Evolutionary conservation across 2,113 vertebrate genomes (phyloP), one percentile per base, ranked within the genome.

Genomic region (Rallus limicola): DNA sequence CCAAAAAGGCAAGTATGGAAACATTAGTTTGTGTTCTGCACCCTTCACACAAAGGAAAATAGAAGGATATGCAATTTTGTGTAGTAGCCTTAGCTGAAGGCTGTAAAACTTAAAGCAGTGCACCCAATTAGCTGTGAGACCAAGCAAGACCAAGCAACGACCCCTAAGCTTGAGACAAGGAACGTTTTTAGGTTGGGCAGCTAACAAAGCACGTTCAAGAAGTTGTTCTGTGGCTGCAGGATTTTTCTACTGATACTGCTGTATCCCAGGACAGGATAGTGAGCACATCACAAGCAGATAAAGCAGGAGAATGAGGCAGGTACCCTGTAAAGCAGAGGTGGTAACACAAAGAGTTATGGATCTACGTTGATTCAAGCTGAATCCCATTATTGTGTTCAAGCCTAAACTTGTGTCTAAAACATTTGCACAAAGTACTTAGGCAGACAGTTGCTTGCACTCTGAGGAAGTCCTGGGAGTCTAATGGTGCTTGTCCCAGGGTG

Each of bases 401-500:
- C 29, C 33, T 52, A 52, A 52, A 52, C 50, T 71, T 48, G 20
- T n/a, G 10, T 42, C 42, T 60, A 64, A 84, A 90, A 59, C 0
- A 1, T 44, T 69, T 76, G 50, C 34, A 60, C 56, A 78, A 79
- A 82, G 25, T 25, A 33, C 24, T 48, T 55, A 38, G 38, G 53
- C 33, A 82, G 55, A 33, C 21, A 65, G 18, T 40, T 62, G 19
- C n/a, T 70, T 55, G 40, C 28, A 75, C 53, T 58, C 58, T 34
- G 56, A 77, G 38, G 38, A 77, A 77, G 71, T 14, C 60, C 40
- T 36, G 67, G 40, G 18, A 80, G 13, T 24, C 13, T 71, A 86
- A 1, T 0, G 0, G 46, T 9, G 14, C 23, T 71, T 75, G 26
- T 55, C 26, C 19, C 40, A 50, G 36, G 9, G 16, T 76, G 48